Percentiles rank a stretch among this genome's conserved stretches.
Evolutionary conservation across 2,888 invertebrate species (phyloP).

Genomic region (Zhuqinia jingwanae): DNA sequence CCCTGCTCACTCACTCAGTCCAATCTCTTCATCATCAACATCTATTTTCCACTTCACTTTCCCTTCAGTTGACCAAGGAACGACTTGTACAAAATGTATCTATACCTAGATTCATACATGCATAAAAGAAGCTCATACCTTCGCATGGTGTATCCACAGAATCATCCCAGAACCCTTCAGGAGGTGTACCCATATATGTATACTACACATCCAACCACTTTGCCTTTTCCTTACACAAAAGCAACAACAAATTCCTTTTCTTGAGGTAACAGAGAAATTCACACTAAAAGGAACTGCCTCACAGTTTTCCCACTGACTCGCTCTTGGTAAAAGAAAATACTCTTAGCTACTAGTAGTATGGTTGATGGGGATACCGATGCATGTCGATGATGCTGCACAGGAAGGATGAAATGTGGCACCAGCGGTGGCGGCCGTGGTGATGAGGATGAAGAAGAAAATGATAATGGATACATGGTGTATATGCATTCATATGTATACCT

Average conservation of each 20-base stretch:
- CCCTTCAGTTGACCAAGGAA: slow-evolving; percentile 27
- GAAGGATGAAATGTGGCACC: slow-evolving; percentile 3
- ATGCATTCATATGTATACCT: too few species aligned
- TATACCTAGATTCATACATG: not conserved
- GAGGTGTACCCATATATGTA: slow-evolving; percentile 9
- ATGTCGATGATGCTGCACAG: not conserved
- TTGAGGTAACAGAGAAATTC: slow-evolving; percentile 1
- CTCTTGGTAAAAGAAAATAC: not conserved
- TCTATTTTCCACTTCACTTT: slow-evolving; percentile 47
- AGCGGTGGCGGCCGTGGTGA: not conserved
- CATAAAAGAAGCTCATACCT: too few species aligned
- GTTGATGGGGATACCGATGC: not conserved
- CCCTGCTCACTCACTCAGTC: too few species aligned
- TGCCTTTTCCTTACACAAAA: slow-evolving; percentile 12
- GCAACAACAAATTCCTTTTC: slow-evolving; percentile 32
- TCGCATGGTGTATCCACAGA: too few species aligned
- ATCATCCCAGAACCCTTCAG: slow-evolving; percentile 19
- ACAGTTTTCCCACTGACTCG: not conserved
- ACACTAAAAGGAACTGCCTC: slow-evolving; percentile 32
- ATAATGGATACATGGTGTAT: not conserved
- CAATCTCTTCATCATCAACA: not conserved
- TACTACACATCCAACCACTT: not conserved
- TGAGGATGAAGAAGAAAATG: not conserved
- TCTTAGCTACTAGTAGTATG: too few species aligned
- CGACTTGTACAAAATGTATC: not conserved